Percentiles rank a stretch among this genome's conserved stretches.
Conservation (phyloP, 2,113 vertebrate species). For the Pelobates fuscus region DNA sequence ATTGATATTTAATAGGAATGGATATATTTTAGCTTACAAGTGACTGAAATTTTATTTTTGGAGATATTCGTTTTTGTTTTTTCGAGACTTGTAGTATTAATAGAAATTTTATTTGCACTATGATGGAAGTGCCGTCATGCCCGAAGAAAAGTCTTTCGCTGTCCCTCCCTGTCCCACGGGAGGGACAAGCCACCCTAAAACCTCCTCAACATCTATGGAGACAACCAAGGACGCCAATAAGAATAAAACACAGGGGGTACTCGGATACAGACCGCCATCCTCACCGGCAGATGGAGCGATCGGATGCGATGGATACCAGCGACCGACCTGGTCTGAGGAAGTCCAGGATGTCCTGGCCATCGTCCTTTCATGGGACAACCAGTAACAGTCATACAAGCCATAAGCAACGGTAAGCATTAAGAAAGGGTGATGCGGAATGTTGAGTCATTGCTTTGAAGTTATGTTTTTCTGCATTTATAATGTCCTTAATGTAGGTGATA, state of each 20-base stretch:
- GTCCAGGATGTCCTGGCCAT: slow-evolving; percentile 95
- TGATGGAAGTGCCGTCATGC: slow-evolving; percentile 84
- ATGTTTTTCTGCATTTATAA: too few relatives aligned
- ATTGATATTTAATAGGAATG: neutral
- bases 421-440: neutral
- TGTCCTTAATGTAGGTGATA: too few relatives aligned
- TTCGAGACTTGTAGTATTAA: slow-evolving; percentile 1
- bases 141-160: slow-evolving; percentile 87
- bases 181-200: slow-evolving; percentile 83
- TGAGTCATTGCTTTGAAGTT: too few relatives aligned
- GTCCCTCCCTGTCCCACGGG: slow-evolving; percentile 85
- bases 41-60: slow-evolving; percentile 4
- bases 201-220: slow-evolving; percentile 91
- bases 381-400: slow-evolving; percentile 73
- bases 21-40: neutral
- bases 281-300: slow-evolving; percentile 87
- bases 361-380: slow-evolving; percentile 86
- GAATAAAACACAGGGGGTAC: slow-evolving; percentile 79
- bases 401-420: slow-evolving; percentile 57
- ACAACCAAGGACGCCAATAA: slow-evolving; percentile 85
- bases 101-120: slow-evolving; percentile 57
- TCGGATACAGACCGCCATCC: slow-evolving; percentile 80
- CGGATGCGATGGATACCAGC: slow-evolving; percentile 89
- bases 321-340: slow-evolving; percentile 89
- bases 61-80: slow-evolving; percentile 2